A percentile compares a stretch with the other conserved stretches of the same genome.
Conservation (phyloP, 1,140 invertebrate genomes). For the Dendroctonus valens region DNA sequence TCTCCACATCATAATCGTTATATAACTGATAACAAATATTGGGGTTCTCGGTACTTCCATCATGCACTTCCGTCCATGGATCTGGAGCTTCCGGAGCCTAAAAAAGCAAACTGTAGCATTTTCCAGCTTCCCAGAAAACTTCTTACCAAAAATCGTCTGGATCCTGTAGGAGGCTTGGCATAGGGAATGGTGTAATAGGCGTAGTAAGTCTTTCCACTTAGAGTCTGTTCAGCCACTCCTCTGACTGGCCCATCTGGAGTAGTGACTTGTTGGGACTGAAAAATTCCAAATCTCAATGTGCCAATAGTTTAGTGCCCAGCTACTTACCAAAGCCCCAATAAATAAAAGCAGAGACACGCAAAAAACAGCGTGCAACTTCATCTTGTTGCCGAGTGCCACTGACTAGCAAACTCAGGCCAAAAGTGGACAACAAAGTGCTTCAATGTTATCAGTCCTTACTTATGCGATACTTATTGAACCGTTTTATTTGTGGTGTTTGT, state of each 20-base stretch:
- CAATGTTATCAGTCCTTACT: too few relatives aligned
- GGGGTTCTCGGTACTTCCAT: conserved; percentile 13
- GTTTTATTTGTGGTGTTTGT: too few relatives aligned
- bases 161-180: conserved; percentile 20
- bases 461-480: too few relatives aligned
- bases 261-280: conserved; percentile 16
- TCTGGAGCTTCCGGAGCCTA: conserved; percentile 15
- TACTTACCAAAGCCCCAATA: too few relatives aligned
- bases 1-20: conserved; percentile 7
- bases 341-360: too few relatives aligned
- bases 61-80: conserved; percentile 18
- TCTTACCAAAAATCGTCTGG: conserved; percentile 5
- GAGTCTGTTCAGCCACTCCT: conserved; percentile 2
- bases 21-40: conserved; percentile 20
- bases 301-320: too few relatives aligned
- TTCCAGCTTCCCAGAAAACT: neutral
- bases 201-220: conserved; percentile 13
- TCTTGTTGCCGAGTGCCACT: too few relatives aligned
- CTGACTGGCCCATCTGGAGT: conserved; percentile 23
- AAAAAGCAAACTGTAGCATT: neutral
- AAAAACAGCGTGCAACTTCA: too few relatives aligned
- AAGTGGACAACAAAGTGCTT: too few relatives aligned
- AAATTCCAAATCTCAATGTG: neutral
- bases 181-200: conserved; percentile 23
- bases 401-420: too few relatives aligned